Evolutionary conservation across 1,140 invertebrate species (phyloP).

Genomic region (Cydia pomonella): DNA sequence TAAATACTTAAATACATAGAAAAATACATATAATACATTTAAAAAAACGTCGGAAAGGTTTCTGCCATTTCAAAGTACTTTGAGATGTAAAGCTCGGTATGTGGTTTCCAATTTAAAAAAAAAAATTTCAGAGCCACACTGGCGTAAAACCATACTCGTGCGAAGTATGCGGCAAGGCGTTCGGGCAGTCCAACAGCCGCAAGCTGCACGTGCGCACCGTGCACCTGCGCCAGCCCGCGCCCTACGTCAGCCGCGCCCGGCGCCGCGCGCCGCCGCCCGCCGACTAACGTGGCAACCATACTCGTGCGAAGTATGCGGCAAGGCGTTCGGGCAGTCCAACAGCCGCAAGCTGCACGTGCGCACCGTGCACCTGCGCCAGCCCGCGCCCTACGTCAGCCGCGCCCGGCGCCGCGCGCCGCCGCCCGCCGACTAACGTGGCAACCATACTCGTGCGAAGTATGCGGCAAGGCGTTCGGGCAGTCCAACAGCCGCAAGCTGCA

Average conservation of each 20-base stretch:
- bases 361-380: conserved; percentile 62
- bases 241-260: conserved; percentile 48
- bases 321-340: conserved; percentile 84
- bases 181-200: conserved; percentile 83
- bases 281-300: not conserved
- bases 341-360: conserved; percentile 82
- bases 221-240: conserved; percentile 60
- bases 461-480: conserved; percentile 87
- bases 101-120: too few relatives aligned
- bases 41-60: too few relatives aligned
- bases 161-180: conserved; percentile 90
- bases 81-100: too few relatives aligned
- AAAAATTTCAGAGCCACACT: conserved; percentile 80
- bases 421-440: not conserved
- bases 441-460: conserved; percentile 72
- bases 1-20: too few relatives aligned
- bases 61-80: too few relatives aligned
- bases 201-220: conserved; percentile 79
- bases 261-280: not conserved
- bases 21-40: too few relatives aligned
- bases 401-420: not conserved
- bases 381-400: conserved; percentile 56
- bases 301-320: conserved; percentile 84
- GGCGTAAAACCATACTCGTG: conserved; percentile 89
- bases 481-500: conserved; percentile 84